Conservation (phyloP, 2,888 invertebrate species). For the Acleris sparsana region DNA sequence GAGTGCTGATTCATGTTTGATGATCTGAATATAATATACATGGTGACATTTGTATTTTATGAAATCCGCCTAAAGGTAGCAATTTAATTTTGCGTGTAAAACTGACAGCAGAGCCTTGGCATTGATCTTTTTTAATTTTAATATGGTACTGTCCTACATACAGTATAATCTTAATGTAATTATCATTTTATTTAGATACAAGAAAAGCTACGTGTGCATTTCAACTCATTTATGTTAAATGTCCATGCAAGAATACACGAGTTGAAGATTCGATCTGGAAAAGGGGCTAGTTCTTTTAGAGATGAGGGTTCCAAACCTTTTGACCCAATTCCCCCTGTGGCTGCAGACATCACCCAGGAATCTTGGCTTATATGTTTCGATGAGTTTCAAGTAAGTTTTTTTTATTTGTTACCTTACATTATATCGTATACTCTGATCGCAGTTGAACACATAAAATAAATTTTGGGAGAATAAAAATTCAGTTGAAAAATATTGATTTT, state of each 20-base stretch:
- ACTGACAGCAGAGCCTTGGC: too few relatives aligned
- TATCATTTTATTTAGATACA: constrained; percentile 79
- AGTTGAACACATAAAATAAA: too few relatives aligned
- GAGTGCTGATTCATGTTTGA: neutral
- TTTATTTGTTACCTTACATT: constrained; percentile 4
- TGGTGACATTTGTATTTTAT: too few relatives aligned
- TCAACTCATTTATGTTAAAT: constrained; percentile 98
- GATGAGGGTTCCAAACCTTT: constrained; percentile 83
- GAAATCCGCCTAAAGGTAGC: too few relatives aligned
- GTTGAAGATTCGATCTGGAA: constrained; percentile 86
- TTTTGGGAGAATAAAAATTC: too few relatives aligned
- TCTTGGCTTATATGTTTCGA: constrained; percentile 98
- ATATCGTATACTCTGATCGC: neutral
- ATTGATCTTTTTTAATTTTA: too few relatives aligned
- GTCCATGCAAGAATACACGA: constrained; percentile 96
- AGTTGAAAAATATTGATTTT: too few relatives aligned
- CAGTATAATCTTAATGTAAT: neutral
- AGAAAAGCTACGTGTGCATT: constrained; percentile 93
- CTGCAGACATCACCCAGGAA: constrained; percentile 91
- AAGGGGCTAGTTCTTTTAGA: constrained; percentile 74
- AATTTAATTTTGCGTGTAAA: too few relatives aligned
- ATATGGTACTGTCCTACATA: neutral
- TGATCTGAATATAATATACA: neutral
- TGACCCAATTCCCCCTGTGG: constrained; percentile 98
- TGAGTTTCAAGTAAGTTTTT: constrained; percentile 93